Conservation (phyloP, 2,797 vertebrate species). For the Channa striata region DNA sequence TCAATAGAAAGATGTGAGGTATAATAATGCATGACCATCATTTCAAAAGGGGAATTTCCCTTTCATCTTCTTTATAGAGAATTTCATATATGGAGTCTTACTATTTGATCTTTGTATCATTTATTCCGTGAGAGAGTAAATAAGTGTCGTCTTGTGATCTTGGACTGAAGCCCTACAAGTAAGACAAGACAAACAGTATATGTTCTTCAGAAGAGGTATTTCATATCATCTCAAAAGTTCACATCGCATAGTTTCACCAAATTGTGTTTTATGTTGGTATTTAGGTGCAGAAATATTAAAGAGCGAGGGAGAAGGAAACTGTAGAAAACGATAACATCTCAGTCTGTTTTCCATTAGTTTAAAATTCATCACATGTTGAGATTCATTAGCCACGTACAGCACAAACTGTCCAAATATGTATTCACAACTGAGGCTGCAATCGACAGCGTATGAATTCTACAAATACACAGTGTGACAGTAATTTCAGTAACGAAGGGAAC, state of each 20-base stretch:
- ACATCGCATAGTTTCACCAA: neutral
- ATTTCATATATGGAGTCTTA: slow-evolving; percentile 13
- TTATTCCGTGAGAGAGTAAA: slow-evolving; percentile 19
- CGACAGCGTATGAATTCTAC: slow-evolving; percentile 14
- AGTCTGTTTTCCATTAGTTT: neutral
- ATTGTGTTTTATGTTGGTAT: neutral
- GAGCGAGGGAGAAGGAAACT: no score
- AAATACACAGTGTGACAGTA: slow-evolving; percentile 16
- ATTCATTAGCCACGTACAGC: slow-evolving; percentile 24
- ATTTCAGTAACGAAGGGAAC: neutral
- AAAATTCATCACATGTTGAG: slow-evolving; percentile 28
- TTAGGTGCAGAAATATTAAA: neutral
- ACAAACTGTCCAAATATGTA: slow-evolving; percentile 14
- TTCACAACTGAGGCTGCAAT: neutral
- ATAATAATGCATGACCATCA: neutral
- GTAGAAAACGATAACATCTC: neutral
- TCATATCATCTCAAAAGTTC: neutral
- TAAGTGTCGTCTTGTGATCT: neutral
- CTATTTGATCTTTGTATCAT: slow-evolving; percentile 24
- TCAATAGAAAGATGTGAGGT: neutral
- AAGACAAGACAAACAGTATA: slow-evolving; percentile 6
- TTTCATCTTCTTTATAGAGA: slow-evolving; percentile 20
- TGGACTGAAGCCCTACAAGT: neutral
- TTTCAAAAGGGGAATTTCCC: slow-evolving; percentile 3
- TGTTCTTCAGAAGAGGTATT: neutral